phyloP scores from a whole-genome alignment of 2,888 invertebrate species.

The Strigamia crassipes region DNA sequence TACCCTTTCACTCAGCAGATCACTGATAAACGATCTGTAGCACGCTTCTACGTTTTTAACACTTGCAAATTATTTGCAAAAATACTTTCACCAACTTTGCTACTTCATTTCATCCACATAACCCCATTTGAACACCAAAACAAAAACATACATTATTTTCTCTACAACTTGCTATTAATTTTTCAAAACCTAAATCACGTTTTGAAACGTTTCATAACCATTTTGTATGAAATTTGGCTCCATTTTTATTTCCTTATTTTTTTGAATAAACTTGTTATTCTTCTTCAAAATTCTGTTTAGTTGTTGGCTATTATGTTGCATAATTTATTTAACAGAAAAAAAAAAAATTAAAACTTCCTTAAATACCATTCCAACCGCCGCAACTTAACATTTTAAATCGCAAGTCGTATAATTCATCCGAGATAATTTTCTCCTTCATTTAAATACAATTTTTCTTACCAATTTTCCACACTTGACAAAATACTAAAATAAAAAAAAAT shows the following conservation, averaged over 20 bases:
- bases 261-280: background rate
- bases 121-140: background rate
- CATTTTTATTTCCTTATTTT: background rate
- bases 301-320: background rate
- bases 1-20: conserved; percentile 41
- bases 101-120: background rate
- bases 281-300: background rate
- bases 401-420: background rate
- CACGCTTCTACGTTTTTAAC: conserved; percentile 15
- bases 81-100: background rate
- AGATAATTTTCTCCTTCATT: background rate
- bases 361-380: background rate
- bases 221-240: background rate
- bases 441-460: background rate
- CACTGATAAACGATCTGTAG: conserved; percentile 39
- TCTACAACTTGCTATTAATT: no score
- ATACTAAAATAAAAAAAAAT: background rate
- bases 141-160: no score
- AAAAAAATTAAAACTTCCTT: background rate
- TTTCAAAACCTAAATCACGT: no score
- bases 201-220: no score
- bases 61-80: conserved; percentile 4
- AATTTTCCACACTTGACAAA: background rate
- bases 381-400: background rate
- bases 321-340: background rate